Evolutionary conservation across 2,888 invertebrate genomes (phyloP), one percentile per base, ranked within the genome.

Genomic region (Zaprionus obscuricornis): DNA sequence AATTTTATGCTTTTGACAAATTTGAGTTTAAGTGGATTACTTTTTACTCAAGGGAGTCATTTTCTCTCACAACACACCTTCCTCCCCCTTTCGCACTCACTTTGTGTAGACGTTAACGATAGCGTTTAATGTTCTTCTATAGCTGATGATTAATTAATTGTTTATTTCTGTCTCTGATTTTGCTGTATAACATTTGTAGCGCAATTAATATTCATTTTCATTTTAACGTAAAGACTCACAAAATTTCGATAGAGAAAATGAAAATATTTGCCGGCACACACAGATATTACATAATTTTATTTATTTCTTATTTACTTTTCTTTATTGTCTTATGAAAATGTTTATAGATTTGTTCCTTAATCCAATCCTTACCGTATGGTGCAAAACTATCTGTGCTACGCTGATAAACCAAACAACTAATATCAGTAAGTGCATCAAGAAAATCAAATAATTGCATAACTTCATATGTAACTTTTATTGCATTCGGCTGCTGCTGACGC

Each of bases 341-440:
- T 0, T 98, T 95, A 88, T 98, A 99, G 64, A 99, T 98, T 89
- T 98, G 98, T 88, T 99, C 98, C 90, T 99, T 99, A 47, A 99
- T 97, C 98, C 98, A 99, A 83, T 97, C 98, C 91, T 98, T 99
- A 90, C 98, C 97, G 91, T 98, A 98, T 0, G 99, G 99, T 1
- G 97, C 96, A 87, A 99, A 99, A 0, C 96, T 97, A 85, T 97
- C 96, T 20, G 96, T 96, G 2, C 95, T 95, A 88, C 97, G 97
- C 91, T 98, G 96, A 90, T 96, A 98, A 65, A 99, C 98, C 57
- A 99, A 91, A 87, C 99, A 98, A 79, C 97, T 96, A 37, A 99
- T 92, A 89, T 99, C 99, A 11, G 96, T 94, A 47, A 99, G 91
- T 91, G 96, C 96, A 90, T 99, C 99, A 60, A 99, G 95, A 89